Percentiles rank a stretch among this genome's conserved stretches.
phyloP scores from a whole-genome alignment of 2,888 invertebrate species.

The Anticlea derivata region DNA sequence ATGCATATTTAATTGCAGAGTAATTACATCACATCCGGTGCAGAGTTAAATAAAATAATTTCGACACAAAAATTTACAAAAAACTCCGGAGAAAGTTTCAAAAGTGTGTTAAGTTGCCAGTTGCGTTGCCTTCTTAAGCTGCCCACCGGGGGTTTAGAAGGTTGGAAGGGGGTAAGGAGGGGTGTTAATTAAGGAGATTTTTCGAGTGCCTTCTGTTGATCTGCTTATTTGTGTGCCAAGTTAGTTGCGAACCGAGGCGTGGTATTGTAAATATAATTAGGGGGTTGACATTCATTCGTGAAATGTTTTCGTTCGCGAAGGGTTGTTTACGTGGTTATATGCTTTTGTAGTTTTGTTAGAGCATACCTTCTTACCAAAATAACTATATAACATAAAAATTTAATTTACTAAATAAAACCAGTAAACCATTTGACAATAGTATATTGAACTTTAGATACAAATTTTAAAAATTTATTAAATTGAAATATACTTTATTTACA shows the following conservation, averaged over 20 bases:
- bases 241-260: conserved; percentile 14
- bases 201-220: conserved; percentile 31
- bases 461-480: too few relatives aligned
- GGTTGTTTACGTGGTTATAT: too few relatives aligned
- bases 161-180: conserved; percentile 4
- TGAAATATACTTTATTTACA: too few relatives aligned
- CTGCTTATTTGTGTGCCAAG: conserved; percentile 28
- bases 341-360: too few relatives aligned
- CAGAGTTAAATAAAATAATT: conserved; percentile 27
- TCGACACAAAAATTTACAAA: conserved; percentile 16
- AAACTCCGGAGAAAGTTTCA: conserved; percentile 12
- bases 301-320: not conserved
- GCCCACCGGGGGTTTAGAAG: not conserved
- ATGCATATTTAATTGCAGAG: conserved; percentile 25
- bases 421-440: not conserved
- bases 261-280: conserved; percentile 29
- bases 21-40: conserved; percentile 23
- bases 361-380: too few relatives aligned
- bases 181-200: conserved; percentile 38
- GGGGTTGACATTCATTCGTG: conserved; percentile 8
- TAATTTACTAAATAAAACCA: too few relatives aligned
- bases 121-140: conserved; percentile 19
- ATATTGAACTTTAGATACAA: too few relatives aligned
- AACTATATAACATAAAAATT: too few relatives aligned
- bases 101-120: conserved; percentile 24